Percentiles rank a stretch among this genome's conserved stretches.
These are phyloP conservation scores for Semnornis frantzii DNA, from an alignment of 2,113 vertebrate species.

Conservation along the genomic window DNA sequence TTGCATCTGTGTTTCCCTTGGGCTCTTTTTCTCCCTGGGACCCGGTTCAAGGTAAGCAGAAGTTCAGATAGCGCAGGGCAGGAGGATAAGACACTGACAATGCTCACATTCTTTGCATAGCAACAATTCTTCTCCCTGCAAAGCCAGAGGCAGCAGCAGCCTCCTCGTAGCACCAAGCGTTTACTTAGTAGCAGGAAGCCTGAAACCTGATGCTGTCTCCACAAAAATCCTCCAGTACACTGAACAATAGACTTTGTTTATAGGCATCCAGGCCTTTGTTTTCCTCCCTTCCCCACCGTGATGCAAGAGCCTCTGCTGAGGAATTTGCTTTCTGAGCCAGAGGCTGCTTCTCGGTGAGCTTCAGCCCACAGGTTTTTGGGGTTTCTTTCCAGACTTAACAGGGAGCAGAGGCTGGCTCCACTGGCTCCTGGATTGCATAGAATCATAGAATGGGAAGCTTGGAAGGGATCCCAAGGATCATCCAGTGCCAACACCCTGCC, in stretches of 20 bases:
- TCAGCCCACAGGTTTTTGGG: not conserved
- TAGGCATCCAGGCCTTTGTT: not conserved
- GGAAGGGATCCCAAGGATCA: too few relatives aligned
- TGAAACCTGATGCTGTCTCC: conserved; percentile 31
- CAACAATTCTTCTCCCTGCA: conserved; percentile 1
- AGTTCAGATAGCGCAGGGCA: not conserved
- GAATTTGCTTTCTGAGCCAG: not conserved
- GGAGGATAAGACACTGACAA: conserved; percentile 4
- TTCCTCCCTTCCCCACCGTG: not conserved
- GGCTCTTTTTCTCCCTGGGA: not conserved
- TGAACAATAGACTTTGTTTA: conserved; percentile 38
- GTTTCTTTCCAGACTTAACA: not conserved
- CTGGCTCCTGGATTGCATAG: not conserved
- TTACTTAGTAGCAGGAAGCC: conserved; percentile 49
- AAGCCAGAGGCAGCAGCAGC: not conserved
- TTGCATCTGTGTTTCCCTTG: not conserved
- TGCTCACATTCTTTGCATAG: conserved; percentile 27
- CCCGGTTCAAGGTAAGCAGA: conserved; percentile 19
- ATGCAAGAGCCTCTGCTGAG: not conserved
- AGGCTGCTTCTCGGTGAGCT: not conserved
- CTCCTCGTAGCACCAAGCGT: not conserved
- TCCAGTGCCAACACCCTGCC: too few relatives aligned
- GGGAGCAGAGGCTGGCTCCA: not conserved
- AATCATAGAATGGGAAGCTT: too few relatives aligned
- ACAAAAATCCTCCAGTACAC: not conserved